Evolutionary conservation across 2,797 vertebrate genomes (phyloP), one percentile per base, ranked within the genome.

Genomic region (Artibeus lituratus): DNA sequence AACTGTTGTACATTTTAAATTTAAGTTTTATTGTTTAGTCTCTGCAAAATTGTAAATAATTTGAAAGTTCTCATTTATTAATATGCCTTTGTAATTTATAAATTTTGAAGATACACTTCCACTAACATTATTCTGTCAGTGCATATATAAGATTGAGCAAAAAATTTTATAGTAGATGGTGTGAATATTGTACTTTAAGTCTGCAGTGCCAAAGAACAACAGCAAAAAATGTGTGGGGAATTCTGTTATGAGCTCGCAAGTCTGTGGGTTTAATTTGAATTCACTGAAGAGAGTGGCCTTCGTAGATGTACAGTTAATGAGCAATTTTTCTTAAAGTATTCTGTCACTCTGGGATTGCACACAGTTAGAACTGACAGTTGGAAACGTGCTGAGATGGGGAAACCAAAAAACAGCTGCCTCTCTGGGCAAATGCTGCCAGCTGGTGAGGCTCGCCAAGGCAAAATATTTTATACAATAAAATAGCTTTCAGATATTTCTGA

Each of bases 1-100:
- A 95, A 90, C 95, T 44, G 51, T 96, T 97, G 74, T 96, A 57
- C 35, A 26, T 97, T 97, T 97, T 70, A 97, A 65, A n/a, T 90
- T 94, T 94, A 78, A 94, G 29, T 1, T n/a, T n/a, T 65, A n/a
- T n/a, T 65, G 29, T 65, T 65, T 29, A 65, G n/a, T 62, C 10
- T 59, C 14, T 65, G 29, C 62, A 65, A 65, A 65, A 65, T 89
- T 95, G 32, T 1, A 90, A 93, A 53, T 51, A 51, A 2, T 96
- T 95, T 87, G 67, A 7, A 92, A 86, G 10, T 77, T 32, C 29
- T 74, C 90, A 24, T 80, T 93, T 35, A 29, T 95, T 37, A 74
- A 90, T 78, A 84, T 42, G 91, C 67, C 84, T 90, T 22, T 78
- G 78, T 96, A 94, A 95, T 70, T 29, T 12, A 1, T 92, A 91